Percentiles rank a stretch among this genome's conserved stretches.
These are phyloP conservation scores for Urocynchramus pylzowi DNA, from an alignment of 2,113 vertebrate species.

Conservation along the genomic window DNA sequence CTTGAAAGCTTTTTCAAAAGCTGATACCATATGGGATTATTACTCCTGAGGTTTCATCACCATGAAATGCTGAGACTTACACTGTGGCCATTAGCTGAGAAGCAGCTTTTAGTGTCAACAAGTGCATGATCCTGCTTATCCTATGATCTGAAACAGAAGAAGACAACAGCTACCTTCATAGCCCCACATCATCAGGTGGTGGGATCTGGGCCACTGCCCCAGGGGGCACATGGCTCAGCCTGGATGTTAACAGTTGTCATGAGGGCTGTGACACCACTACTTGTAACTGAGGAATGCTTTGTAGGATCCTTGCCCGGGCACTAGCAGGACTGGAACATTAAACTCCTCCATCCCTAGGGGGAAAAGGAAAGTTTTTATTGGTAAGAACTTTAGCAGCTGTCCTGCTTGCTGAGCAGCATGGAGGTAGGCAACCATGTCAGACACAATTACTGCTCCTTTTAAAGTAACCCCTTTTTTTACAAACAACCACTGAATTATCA, in stretches of 20 bases:
- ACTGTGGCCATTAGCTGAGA: background rate
- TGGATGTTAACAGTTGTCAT: background rate
- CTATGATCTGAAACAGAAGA: background rate
- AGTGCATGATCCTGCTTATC: background rate
- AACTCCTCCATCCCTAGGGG: background rate
- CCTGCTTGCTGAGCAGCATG: background rate
- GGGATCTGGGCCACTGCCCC: background rate
- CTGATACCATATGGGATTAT: background rate
- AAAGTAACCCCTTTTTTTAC: background rate
- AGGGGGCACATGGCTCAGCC: background rate
- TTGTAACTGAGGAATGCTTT: background rate
- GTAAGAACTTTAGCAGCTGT: conserved; percentile 23
- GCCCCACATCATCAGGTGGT: background rate
- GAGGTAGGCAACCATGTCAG: background rate
- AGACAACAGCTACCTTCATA: background rate
- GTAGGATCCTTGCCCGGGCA: background rate
- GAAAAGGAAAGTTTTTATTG: background rate
- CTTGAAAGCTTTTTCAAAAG: background rate
- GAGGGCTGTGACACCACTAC: background rate
- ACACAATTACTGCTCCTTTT: background rate
- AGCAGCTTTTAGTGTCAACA: background rate
- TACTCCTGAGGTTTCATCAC: background rate
- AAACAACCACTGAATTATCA: background rate
- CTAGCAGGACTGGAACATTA: background rate
- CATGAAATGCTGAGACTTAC: background rate